Evolutionary conservation across 2,888 invertebrate genomes (phyloP), one percentile per base, ranked within the genome.

Genomic region (Epirrita christyi): DNA sequence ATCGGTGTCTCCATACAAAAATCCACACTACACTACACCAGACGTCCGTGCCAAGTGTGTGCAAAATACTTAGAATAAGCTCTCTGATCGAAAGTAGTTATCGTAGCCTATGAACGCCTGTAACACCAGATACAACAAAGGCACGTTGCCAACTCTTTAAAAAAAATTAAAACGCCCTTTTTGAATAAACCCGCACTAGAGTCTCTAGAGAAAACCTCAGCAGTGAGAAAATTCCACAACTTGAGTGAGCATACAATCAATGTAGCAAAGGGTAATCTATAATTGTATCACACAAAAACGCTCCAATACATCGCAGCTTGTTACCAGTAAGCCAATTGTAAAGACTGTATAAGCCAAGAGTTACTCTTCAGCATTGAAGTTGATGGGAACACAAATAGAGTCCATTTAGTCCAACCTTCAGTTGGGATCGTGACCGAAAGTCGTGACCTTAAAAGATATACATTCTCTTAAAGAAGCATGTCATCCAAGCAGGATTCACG

Each of bases 381-480:
- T 45, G 46, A 55, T 27, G 56, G 51, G 47, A 52, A 40, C 41
- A 45, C 56, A 55, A 60, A 56, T 54, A 57, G 44, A 52, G 46
- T 49, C 48, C 48, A 57, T 59, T 59, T 55, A 55, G 40, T 13
- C n/a, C 21, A 48, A 44, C 55, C 58, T 48, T 32, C 34, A 21
- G 38, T 50, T 36, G 15, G 14, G 42, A 40, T 66, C 62, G 66
- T 66, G 66, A 64, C 50, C 50, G 37, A 37, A 47, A 59, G 45
- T 64, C 62, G 60, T 62, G 64, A 62, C 55, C 51, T n/a, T n/a
- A n/a, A n/a, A n/a, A 53, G 44, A 46, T 48, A 57, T 40, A 34
- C 58, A 50, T 56, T 45, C 34, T 51, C 46, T 45, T 29, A 37
- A n/a, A 55, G 42, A 54, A 48, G 15, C 47, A 41, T 47, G 47